Evolutionary conservation across 2,888 invertebrate genomes (phyloP), one percentile per base, ranked within the genome.

Genomic region (Callyntrura guangdongensis): DNA sequence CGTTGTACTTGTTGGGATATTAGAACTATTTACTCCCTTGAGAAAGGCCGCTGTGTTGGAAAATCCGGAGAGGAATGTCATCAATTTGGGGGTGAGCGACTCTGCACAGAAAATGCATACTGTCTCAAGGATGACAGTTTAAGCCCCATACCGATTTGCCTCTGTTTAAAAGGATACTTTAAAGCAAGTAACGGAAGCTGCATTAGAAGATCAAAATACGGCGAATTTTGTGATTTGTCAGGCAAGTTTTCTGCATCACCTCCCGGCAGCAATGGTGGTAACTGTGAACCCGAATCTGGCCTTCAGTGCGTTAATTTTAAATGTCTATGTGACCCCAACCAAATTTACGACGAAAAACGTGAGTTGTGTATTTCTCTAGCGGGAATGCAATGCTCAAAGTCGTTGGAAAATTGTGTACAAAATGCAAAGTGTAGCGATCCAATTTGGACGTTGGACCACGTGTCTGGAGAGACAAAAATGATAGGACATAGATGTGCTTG

Each of bases 81-180:
- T 17, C 64, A 22, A 20, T 90, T 90, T 69, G 91, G 89, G 12
- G 85, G 86, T 4, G 92, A 92, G 47, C 79, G 91, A 9, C 79
- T 91, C 0, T 92, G 92, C 59, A 91, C 91, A 0, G 91, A 91
- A 56, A 91, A 92, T 69, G 88, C 91, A 0, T 91, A 91, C 77
- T 92, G 92, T 36, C 20, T 91, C 22, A 89, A 92, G 61, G 92
- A 92, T 45, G 56, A 67, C 3, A 79, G 77, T 45, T 47, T 91
- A 11, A 91, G 91, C 64, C 84, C 77, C 0, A 49, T 91, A 8
- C 92, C 92, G 17, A 53, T 91, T 47, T 92, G 92, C 59, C 69
- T 91, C 11, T 92, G 92, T 47, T 84, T 91, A 47, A 91, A 91
- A 84, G 91, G 90, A 11, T 92, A 83, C 84, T 92, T 91, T 84